phyloP scores from a whole-genome alignment of 2,888 invertebrate species.

The Agrenia bidenticulata region DNA sequence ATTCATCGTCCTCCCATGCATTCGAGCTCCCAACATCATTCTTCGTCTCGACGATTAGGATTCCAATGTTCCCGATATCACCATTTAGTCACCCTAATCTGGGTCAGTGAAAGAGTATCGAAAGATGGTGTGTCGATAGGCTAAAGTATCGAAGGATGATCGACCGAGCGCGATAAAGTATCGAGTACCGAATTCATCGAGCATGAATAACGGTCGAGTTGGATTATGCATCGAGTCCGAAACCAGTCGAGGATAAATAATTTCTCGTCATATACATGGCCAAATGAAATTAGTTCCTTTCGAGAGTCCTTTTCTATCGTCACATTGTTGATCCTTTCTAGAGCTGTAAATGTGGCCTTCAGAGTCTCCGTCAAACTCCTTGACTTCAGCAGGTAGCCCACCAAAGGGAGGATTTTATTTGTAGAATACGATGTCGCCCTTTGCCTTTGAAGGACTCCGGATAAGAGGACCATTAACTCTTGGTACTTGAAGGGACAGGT shows the following conservation, averaged over 20 bases:
- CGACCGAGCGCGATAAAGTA: too few species aligned
- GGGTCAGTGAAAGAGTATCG: too few species aligned
- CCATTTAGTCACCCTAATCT: too few species aligned
- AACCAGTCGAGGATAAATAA: too few species aligned
- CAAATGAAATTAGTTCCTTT: constrained; percentile 32
- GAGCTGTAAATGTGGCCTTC: constrained; percentile 33
- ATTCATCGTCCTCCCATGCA: constrained; percentile 44
- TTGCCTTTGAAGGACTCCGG: constrained; percentile 32
- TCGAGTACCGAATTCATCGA: too few species aligned
- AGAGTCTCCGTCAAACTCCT: constrained; percentile 38
- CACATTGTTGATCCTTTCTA: constrained; percentile 41
- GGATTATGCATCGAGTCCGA: too few species aligned
- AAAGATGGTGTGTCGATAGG: too few species aligned
- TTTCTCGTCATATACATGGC: constrained; percentile 37
- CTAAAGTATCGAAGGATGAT: too few species aligned
- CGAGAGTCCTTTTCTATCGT: constrained; percentile 30
- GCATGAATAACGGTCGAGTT: too few species aligned
- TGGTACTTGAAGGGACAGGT: constrained; percentile 36
- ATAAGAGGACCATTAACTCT: constrained; percentile 35
- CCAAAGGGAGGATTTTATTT: constrained; percentile 35
- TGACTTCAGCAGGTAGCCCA: constrained; percentile 37
- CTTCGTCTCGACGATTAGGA: constrained; percentile 34
- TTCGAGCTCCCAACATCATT: constrained; percentile 34
- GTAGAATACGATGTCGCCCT: constrained; percentile 25
- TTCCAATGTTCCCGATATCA: constrained; percentile 28